Evolutionary conservation across 2,888 invertebrate species (phyloP).

Genomic region (Ametastegia equiseti): DNA sequence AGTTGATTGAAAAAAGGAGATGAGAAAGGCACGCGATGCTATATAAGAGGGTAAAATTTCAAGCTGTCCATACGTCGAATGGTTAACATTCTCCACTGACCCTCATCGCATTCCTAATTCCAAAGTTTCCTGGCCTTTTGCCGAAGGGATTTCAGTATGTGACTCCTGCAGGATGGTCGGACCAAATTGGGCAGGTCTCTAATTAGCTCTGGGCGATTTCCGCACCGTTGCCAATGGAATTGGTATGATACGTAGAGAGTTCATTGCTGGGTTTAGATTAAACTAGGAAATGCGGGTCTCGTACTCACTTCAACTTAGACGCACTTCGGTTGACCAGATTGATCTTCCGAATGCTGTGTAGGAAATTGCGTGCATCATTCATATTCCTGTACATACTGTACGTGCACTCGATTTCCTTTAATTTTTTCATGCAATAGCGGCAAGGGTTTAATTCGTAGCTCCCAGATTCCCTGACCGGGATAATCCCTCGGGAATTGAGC

Average conservation of each 20-base stretch:
- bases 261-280: neutral
- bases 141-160: slow-evolving; percentile 19
- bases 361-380: slow-evolving; percentile 6
- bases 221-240: slow-evolving; percentile 19
- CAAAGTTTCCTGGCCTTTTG: neutral
- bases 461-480: neutral
- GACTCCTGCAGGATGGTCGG: neutral
- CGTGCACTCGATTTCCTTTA: neutral
- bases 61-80: neutral
- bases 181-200: slow-evolving; percentile 22
- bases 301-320: neutral
- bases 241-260: slow-evolving; percentile 19
- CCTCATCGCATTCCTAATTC: neutral
- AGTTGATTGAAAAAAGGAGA: neutral
- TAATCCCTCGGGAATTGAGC: neutral
- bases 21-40: neutral
- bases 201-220: slow-evolving; percentile 29
- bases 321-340: neutral
- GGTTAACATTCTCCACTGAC: neutral
- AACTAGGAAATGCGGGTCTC: slow-evolving; percentile 26
- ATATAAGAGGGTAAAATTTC: neutral
- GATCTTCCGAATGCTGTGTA: neutral
- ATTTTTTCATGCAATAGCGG: neutral
- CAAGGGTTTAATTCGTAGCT: neutral
- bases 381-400: neutral